A percentile compares a stretch with the other conserved stretches of the same genome.
Conservation (phyloP, 2,888 invertebrate species). For the Athripsodes cinereus region DNA sequence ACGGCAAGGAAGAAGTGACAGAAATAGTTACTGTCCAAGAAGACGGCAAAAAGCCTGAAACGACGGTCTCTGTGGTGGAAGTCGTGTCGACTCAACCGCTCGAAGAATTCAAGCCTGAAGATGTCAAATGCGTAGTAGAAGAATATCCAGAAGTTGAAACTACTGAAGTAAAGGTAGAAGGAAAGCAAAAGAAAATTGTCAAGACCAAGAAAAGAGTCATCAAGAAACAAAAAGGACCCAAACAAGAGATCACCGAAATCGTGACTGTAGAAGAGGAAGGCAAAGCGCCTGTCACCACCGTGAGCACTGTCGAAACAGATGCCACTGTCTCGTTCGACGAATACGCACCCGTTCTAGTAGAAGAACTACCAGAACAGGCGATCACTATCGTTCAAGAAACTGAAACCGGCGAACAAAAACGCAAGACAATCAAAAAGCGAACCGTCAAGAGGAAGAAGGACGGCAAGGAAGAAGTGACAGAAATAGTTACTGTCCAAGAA, state of each 20-base stretch:
- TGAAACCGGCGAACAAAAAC: slow-evolving; percentile 39
- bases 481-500: slow-evolving; percentile 33
- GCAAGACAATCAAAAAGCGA: slow-evolving; percentile 32
- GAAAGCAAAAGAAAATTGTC: slow-evolving; percentile 32
- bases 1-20: no score
- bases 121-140: slow-evolving; percentile 31
- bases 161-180: slow-evolving; percentile 31
- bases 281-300: slow-evolving; percentile 38
- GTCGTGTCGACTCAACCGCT: neutral
- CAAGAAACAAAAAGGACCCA: slow-evolving; percentile 35
- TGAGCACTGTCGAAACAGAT: neutral
- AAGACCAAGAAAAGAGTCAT: slow-evolving; percentile 38
- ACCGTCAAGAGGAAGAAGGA: slow-evolving; percentile 26
- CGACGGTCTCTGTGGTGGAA: no score
- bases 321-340: no score
- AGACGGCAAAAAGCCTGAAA: no score
- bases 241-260: slow-evolving; percentile 39
- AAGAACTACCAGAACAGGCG: slow-evolving; percentile 37
- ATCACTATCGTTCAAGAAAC: slow-evolving; percentile 40
- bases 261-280: slow-evolving; percentile 38
- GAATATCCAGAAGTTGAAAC: slow-evolving; percentile 28
- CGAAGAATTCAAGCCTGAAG: neutral
- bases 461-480: slow-evolving; percentile 34
- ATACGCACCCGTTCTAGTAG: slow-evolving; percentile 29
- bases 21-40: no score